phyloP scores from a whole-genome alignment of 64 coral and sea anemone genomes.

The Porites australiensis region DNA sequence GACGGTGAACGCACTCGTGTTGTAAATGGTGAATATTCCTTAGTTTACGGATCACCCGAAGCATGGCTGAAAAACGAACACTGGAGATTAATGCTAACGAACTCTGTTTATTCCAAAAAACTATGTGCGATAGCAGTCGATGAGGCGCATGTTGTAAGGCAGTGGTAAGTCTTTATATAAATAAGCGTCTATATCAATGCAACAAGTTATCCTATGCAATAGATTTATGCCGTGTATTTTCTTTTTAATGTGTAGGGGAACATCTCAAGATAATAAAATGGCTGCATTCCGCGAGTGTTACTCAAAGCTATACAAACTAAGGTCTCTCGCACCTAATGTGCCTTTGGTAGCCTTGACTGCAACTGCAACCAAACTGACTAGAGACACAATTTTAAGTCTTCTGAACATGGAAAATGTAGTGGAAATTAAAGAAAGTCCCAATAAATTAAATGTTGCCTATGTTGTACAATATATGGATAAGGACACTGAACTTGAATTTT shows the following conservation, averaged over 20 bases:
- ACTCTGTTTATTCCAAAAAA: not conserved
- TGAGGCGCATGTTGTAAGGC: constrained; percentile 21
- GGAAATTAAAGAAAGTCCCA: constrained; percentile 60
- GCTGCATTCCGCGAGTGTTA: constrained; percentile 68
- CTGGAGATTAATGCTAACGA: not conserved
- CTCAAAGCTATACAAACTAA: constrained; percentile 46
- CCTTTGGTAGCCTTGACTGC: constrained; percentile 58
- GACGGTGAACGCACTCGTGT: not conserved
- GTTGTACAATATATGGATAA: no score
- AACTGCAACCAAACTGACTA: constrained; percentile 62
- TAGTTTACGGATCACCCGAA: not conserved
- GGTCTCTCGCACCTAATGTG: constrained; percentile 37
- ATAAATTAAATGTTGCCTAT: no score
- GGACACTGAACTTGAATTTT: no score
- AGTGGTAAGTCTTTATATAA: constrained; percentile 18
- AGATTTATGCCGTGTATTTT: not conserved
- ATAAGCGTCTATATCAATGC: not conserved
- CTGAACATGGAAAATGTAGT: no score
- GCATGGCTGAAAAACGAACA: not conserved
- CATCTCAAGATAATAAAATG: constrained; percentile 31
- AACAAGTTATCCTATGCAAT: not conserved
- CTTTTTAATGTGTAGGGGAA: constrained; percentile 39
- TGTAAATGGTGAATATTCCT: not conserved
- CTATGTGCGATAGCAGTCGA: constrained; percentile 31
- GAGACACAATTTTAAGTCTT: constrained; percentile 44